Conservation (phyloP, 2,797 vertebrate species). For the Acipenser oxyrinchus region DNA sequence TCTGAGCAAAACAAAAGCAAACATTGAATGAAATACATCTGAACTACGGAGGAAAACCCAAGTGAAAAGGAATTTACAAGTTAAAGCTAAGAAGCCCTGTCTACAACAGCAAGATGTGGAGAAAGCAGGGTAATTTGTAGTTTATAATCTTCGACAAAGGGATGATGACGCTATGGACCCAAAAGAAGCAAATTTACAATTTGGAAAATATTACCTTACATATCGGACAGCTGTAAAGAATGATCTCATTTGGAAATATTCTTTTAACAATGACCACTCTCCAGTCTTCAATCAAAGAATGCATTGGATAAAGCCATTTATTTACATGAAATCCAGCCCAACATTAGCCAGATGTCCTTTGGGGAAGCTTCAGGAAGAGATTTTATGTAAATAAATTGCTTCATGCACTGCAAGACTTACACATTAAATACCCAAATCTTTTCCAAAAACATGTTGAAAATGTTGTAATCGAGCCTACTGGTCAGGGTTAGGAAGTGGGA, state of each 20-base stretch:
- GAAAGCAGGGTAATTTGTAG: too few species aligned
- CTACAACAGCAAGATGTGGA: too few species aligned
- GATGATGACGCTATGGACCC: constrained; percentile 2
- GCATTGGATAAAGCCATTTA: constrained; percentile 6
- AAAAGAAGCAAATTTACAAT: constrained; percentile 14
- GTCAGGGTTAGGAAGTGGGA: too few species aligned
- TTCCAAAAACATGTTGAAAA: too few species aligned
- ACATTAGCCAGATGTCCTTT: constrained; percentile 14
- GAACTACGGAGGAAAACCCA: too few species aligned
- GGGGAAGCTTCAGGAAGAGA: background rate
- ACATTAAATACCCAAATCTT: too few species aligned
- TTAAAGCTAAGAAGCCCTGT: too few species aligned
- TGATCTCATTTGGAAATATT: constrained; percentile 1
- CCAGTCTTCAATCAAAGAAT: constrained; percentile 6
- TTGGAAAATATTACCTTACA: background rate
- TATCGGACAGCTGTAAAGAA: constrained; percentile 14
- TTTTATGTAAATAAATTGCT: constrained; percentile 9
- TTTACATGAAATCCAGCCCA: constrained; percentile 11
- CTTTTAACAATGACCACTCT: constrained; percentile 4
- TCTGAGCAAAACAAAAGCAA: too few species aligned
- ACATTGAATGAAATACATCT: too few species aligned
- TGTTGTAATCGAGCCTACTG: too few species aligned
- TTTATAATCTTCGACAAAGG: too few species aligned
- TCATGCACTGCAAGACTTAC: background rate
- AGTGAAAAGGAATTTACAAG: too few species aligned